Evolutionary conservation across 1,140 invertebrate species (phyloP), one percentile per base, ranked within the genome.

Genomic region (Zaprionus capensis): DNA sequence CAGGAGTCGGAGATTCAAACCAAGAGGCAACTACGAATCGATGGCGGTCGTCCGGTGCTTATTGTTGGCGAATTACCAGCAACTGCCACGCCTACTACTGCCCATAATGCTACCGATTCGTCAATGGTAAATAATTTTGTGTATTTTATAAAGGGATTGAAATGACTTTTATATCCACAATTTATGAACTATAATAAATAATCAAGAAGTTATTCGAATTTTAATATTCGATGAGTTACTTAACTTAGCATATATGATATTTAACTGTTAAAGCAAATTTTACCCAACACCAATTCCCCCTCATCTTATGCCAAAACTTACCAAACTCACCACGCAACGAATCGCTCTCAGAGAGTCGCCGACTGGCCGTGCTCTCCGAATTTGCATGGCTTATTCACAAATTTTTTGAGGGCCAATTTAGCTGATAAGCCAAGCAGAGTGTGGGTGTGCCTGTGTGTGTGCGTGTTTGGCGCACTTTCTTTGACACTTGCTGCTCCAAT

Each of bases 401-500:
- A 15, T 41, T 41, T 22, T 38, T 56, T 51, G 7, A 24, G 22
- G 31, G 38, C 53, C 36, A 56, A 70, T 61, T 63, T 62, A 49
- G 59, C 67, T 71, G 72, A 75, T 75, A 75, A 75, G 66, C 24
- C 36, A 14, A 6, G 64, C 12, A 41, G 22, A 15, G 20, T 22
- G 14, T 28, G 36, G 34, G 28, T 34, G 9, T 22, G 31, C 26
- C 22, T 15, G 26, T 22, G 55, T 17, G 41, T 14, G n/a, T 58
- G 20, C 4, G 63, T 73, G 78, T 62, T 57, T 65, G 80, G 55
- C 82, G 70, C 61, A 76, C 61, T 77, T 86, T 5, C 59, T 63
- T 71, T 64, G 80, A 82, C 68, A 87, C 80, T 86, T 77, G 69
- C 72, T 79, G 76, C 79, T 80, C 76, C 71, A 82, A 61, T 70